phyloP scores from a whole-genome alignment of 2,113 vertebrate genomes.

The Myrmophylax atrothorax region DNA sequence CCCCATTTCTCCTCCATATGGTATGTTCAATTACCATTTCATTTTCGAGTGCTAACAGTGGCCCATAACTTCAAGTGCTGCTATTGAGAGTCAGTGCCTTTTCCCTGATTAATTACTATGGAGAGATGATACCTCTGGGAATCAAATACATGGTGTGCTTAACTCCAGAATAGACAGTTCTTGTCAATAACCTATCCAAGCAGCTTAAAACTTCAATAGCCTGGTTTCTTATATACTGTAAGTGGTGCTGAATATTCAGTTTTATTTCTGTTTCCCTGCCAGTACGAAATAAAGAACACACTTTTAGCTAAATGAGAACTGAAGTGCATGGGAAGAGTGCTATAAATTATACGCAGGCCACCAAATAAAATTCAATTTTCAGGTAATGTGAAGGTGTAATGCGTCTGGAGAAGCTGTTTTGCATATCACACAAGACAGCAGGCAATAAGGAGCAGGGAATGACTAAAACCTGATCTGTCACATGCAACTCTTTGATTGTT shows the following conservation, averaged over 20 bases:
- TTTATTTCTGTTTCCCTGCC: conserved; percentile 60
- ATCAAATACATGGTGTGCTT: conserved; percentile 6
- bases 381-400: conserved; percentile 69
- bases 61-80: background rate
- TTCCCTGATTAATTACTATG: conserved; percentile 26
- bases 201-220: conserved; percentile 1
- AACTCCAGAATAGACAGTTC: conserved; percentile 24
- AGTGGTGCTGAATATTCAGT: conserved; percentile 14
- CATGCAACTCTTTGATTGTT: conserved; percentile 61
- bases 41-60: background rate
- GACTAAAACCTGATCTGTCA: conserved; percentile 68
- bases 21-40: background rate
- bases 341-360: conserved; percentile 73
- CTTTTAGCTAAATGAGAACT: conserved; percentile 71
- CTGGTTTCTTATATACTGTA: background rate
- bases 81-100: conserved; percentile 22
- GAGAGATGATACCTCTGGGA: background rate
- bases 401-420: conserved; percentile 68
- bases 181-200: conserved; percentile 13
- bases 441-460: conserved; percentile 65
- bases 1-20: background rate
- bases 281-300: conserved; percentile 67
- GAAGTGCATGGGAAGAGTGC: conserved; percentile 66
- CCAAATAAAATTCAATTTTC: conserved; percentile 81
- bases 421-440: conserved; percentile 79